Percentiles rank a stretch among this genome's conserved stretches.
phyloP scores from a whole-genome alignment of 2,113 vertebrate species.

The Geococcyx californianus region DNA sequence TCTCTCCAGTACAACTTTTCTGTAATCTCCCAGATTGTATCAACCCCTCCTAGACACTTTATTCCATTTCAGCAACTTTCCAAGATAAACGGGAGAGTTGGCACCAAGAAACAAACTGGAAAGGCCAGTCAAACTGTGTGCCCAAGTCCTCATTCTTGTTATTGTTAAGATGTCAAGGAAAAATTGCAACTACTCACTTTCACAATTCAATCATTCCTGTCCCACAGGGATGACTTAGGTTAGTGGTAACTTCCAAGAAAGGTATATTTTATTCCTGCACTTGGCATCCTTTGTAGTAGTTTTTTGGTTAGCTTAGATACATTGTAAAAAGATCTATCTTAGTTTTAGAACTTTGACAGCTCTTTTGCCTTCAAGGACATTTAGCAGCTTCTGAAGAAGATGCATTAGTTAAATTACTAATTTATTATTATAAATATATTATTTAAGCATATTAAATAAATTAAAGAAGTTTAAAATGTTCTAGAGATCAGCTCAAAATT shows the following conservation, averaged over 20 bases:
- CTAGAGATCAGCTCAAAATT: neutral
- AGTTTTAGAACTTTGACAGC: neutral
- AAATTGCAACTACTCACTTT: neutral
- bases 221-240: neutral
- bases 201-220: neutral
- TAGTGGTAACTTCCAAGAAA: neutral
- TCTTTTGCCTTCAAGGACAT: neutral
- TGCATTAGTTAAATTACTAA: neutral
- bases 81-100: neutral
- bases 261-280: neutral
- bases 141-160: neutral
- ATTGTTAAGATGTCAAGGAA: neutral
- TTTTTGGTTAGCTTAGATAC: neutral
- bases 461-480: neutral
- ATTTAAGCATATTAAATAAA: neutral
- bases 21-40: neutral
- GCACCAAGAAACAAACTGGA: neutral
- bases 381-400: neutral
- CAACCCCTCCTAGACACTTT: neutral
- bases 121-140: neutral
- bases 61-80: neutral
- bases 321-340: neutral
- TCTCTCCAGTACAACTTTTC: neutral
- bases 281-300: neutral
- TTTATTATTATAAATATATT: neutral